These are phyloP conservation scores for Torymus auratus DNA, from an alignment of 2,888 invertebrate genomes.

Conservation along the genomic window DNA sequence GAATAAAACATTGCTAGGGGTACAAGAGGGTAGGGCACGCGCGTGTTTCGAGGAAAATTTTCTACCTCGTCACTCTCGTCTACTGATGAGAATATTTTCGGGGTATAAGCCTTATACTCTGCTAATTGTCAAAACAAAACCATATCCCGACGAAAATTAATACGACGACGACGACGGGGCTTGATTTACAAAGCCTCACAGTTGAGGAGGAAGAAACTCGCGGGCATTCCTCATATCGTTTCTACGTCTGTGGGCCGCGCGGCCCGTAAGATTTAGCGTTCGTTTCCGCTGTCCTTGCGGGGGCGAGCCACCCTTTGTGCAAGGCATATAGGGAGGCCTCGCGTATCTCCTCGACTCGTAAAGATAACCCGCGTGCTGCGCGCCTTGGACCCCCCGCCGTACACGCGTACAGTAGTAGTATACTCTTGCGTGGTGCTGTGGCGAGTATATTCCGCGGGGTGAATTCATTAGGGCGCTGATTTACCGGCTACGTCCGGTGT, in stretches of 20 bases:
- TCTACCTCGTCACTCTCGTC: conserved; percentile 30
- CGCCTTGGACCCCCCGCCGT: conserved; percentile 37
- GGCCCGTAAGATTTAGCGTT: conserved; percentile 68
- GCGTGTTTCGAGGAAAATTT: conserved; percentile 18
- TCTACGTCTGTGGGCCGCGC: conserved; percentile 13
- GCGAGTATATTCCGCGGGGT: conserved; percentile 57
- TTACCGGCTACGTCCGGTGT: conserved; percentile 73
- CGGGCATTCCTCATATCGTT: conserved; percentile 29
- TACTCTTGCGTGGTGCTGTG: conserved; percentile 57
- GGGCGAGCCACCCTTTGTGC: conserved; percentile 50
- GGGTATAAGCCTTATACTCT: not conserved
- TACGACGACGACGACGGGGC: conserved; percentile 2
- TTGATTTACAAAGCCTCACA: conserved; percentile 24
- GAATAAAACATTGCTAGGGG: conserved; percentile 55
- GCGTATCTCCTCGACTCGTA: conserved; percentile 71
- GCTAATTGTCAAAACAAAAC: too few species aligned
- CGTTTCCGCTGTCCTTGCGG: conserved; percentile 65
- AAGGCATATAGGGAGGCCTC: conserved; percentile 51
- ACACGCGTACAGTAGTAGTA: not conserved
- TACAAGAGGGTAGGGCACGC: too few species aligned
- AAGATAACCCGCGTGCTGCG: conserved; percentile 68
- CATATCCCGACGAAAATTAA: too few species aligned
- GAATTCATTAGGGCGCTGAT: conserved; percentile 74
- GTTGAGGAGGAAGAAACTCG: not conserved
- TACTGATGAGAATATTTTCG: conserved; percentile 41